Conservation (phyloP, 2,113 vertebrate genomes). For the Phalacrocorax pelagicus region DNA sequence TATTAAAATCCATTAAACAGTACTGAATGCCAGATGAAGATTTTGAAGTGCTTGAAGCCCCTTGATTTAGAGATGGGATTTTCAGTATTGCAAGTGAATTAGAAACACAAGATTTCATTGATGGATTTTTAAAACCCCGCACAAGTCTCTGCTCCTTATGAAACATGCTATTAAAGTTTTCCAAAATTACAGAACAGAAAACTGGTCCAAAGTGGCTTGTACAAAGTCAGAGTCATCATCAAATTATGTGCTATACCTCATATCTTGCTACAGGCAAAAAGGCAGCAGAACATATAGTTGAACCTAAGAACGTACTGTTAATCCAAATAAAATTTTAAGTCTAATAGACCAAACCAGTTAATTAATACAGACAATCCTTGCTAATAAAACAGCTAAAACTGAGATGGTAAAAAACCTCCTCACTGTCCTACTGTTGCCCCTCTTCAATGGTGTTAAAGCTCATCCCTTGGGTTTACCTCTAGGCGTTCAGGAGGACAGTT, state of each 20-base stretch:
- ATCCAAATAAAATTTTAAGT: background rate
- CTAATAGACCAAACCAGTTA: background rate
- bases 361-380: background rate
- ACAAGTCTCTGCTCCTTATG: background rate
- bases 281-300: background rate
- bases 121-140: background rate
- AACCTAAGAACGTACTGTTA: background rate
- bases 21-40: background rate
- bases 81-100: background rate
- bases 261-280: background rate
- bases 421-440: background rate
- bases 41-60: background rate
- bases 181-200: background rate
- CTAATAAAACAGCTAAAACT: background rate
- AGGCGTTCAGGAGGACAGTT: background rate
- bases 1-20: constrained; percentile 3
- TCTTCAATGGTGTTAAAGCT: background rate
- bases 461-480: background rate
- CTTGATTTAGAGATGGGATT: background rate
- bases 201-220: background rate
- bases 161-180: background rate
- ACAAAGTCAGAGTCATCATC: background rate
- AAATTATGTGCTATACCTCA: background rate
- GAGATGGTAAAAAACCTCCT: background rate
- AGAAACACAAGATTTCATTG: background rate